Conservation (phyloP, 2,888 invertebrate genomes). For the Bombylius discolor region DNA sequence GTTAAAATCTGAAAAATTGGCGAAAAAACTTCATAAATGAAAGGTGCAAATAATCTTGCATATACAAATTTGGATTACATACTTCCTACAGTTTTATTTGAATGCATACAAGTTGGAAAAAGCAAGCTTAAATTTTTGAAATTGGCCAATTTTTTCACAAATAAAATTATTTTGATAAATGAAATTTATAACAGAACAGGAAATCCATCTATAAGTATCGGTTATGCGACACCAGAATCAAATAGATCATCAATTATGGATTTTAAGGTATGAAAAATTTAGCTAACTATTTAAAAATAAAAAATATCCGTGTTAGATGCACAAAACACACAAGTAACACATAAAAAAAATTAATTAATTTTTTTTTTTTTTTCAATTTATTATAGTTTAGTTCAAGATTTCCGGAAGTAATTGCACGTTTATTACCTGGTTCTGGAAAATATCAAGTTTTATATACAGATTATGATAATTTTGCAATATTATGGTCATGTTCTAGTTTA, state of each 20-base stretch:
- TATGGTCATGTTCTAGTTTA: slow-evolving; percentile 61
- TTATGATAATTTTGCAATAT: slow-evolving; percentile 54
- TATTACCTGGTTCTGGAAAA: slow-evolving; percentile 57
- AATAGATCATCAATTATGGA: slow-evolving; percentile 41
- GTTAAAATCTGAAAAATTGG: too few species aligned
- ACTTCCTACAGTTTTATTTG: too few species aligned
- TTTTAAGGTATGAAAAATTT: slow-evolving; percentile 25
- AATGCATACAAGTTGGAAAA: too few species aligned
- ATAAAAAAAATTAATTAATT: not conserved
- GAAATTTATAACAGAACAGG: slow-evolving; percentile 42
- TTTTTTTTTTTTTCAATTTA: not conserved
- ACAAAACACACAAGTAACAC: too few species aligned
- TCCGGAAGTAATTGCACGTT: slow-evolving; percentile 50
- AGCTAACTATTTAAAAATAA: too few species aligned
- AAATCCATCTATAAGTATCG: slow-evolving; percentile 45
- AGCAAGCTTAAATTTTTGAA: too few species aligned
- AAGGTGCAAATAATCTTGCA: too few species aligned
- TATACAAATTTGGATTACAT: too few species aligned
- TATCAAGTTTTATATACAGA: slow-evolving; percentile 61
- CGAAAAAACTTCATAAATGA: too few species aligned
- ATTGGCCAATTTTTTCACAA: too few species aligned
- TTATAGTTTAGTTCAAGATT: slow-evolving; percentile 45
- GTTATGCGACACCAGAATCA: slow-evolving; percentile 47
- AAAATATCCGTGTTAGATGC: too few species aligned
- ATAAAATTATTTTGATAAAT: too few species aligned